Base-by-base conservation (phyloP, 1,140 invertebrate genomes). In the Pogonus chalceus region DNA sequence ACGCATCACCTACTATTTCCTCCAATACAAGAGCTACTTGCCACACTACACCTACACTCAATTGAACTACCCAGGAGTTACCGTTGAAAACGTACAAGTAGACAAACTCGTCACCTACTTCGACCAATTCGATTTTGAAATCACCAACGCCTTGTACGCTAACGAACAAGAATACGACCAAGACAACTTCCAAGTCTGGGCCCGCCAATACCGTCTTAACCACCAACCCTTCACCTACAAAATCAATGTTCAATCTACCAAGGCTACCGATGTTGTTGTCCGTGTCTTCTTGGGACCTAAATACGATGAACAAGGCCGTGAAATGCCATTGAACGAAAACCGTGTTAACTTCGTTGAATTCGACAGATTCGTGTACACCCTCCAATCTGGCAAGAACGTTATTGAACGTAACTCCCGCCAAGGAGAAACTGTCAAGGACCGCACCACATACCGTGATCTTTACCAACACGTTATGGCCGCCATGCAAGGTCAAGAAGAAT, bases 21-120 rank as follows among this genome's bases (percentile, higher is more conserved):
- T 72, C 64, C 72, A 56, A 24, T 59, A 60, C 56, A 49, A 59
- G 16, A 49, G 39, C 23, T 48, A 60, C n/a, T n/a, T 84, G 48
- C 68, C 72, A 2, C 71, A 71, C 1, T 86, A 87, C 70, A 78
- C 72, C 3, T 67, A 71, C 26, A 73, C 79, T 10, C 78, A 86
- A 51, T 67, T 84, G 0, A 54, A 70, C 55, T 82, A 77, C 65
- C 75, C n/a, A n/a, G 67, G 62, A 75, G 73, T 88, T 18, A 77
- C 78, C 58, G 75, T 88, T 53, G 76, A 81, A 53, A 76, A 76
- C 26, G 72, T 87, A 2, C 62, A 68, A 1, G 73, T 83, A 1
- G 80, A 82, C 65, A 76, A 79, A 49, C 66, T 89, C 7, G 72
- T 77, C n/a, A 88, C 85, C 20, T 88, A 79, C 65, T 86, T 87